Evolutionary conservation across 2,797 vertebrate genomes (phyloP).

Genomic region (Coregonus ussuriensis): DNA sequence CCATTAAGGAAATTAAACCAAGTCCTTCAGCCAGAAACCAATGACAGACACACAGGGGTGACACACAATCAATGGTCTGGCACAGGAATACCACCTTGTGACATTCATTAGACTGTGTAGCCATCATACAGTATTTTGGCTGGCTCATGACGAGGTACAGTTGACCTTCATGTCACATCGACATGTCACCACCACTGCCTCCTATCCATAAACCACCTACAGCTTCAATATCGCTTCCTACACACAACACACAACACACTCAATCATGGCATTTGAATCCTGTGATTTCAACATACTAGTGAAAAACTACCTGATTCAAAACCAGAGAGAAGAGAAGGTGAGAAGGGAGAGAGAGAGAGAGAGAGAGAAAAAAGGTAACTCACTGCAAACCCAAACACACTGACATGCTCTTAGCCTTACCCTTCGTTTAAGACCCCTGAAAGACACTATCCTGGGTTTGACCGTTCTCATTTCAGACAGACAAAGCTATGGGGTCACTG

Average conservation of each 20-base stretch:
- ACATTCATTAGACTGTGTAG: not conserved
- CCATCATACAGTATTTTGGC: not conserved
- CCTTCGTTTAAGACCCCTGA: slow-evolving; percentile 92
- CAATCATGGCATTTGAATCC: not conserved
- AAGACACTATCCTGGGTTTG: slow-evolving; percentile 92
- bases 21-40: slow-evolving; percentile 5
- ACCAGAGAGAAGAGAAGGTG: not conserved
- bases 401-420: slow-evolving; percentile 81
- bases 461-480: slow-evolving; percentile 92
- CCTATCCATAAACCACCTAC: not conserved
- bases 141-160: not conserved
- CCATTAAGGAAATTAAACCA: slow-evolving; percentile 35
- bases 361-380: slow-evolving; percentile 6
- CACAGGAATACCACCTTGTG: not conserved
- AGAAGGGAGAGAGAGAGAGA: not conserved
- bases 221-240: not conserved
- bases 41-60: slow-evolving; percentile 29
- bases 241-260: not conserved
- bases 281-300: not conserved
- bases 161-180: not conserved
- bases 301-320: not conserved
- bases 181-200: not conserved
- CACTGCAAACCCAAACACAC: slow-evolving; percentile 36
- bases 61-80: not conserved
- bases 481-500: slow-evolving; percentile 91